Evolutionary conservation across 1,140 invertebrate species (phyloP).

Genomic region (Cydia amplana): DNA sequence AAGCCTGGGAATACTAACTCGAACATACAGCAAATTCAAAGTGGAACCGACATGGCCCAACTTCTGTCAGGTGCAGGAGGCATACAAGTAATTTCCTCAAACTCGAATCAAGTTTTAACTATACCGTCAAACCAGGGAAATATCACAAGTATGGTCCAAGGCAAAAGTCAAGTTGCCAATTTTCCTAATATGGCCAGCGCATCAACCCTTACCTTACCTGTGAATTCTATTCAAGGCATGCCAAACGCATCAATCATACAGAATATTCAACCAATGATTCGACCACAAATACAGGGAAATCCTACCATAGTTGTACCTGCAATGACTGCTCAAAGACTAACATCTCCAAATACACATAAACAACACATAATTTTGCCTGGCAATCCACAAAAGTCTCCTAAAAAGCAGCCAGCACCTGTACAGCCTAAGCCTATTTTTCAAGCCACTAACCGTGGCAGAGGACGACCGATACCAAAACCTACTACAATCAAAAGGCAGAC

Average conservation of each 20-base stretch:
- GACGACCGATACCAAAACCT: constrained; percentile 72
- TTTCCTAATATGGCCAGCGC: constrained; percentile 78
- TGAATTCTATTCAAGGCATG: constrained; percentile 77
- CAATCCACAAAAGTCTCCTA: constrained; percentile 73
- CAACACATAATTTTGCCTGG: constrained; percentile 74
- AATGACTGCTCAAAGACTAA: constrained; percentile 71
- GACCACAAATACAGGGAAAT: constrained; percentile 73
- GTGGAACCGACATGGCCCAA: constrained; percentile 70
- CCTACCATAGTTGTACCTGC: constrained; percentile 76
- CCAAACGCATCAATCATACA: constrained; percentile 70
- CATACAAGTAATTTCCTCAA: constrained; percentile 76
- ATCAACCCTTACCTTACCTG: constrained; percentile 71
- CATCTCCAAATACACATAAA: constrained; percentile 74
- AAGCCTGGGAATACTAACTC: constrained; percentile 69
- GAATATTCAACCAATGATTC: constrained; percentile 75
- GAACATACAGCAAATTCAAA: constrained; percentile 74
- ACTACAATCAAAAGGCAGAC: constrained; percentile 75
- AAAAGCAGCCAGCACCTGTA: constrained; percentile 72
- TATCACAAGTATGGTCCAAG: constrained; percentile 68
- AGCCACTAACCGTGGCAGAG: constrained; percentile 66
- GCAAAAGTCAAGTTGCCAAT: constrained; percentile 72
- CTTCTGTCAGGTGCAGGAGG: constrained; percentile 69
- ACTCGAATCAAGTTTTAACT: constrained; percentile 75
- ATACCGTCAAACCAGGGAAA: constrained; percentile 72
- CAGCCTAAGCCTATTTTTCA: constrained; percentile 78